Evolutionary conservation across 2,113 vertebrate species (phyloP).

Genomic region (Leucoraja erinaceus): DNA sequence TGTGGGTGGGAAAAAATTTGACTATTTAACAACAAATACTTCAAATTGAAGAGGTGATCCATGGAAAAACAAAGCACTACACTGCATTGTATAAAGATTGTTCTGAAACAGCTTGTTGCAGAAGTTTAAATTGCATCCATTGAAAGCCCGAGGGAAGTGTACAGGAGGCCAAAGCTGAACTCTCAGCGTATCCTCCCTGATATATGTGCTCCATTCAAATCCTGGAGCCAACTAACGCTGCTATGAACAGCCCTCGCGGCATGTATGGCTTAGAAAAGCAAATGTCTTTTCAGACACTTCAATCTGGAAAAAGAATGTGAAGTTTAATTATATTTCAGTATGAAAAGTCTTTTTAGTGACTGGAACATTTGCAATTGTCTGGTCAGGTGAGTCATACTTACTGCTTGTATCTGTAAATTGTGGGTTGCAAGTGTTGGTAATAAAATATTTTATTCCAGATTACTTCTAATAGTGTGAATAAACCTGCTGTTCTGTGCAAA

Average conservation of each 20-base stretch:
- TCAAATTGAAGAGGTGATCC: background rate
- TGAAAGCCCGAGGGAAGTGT: background rate
- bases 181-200: background rate
- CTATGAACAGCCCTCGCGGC: background rate
- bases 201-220: background rate
- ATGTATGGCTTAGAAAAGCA: background rate
- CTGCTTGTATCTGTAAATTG: background rate
- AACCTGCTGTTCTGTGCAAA: background rate
- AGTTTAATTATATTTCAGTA: background rate
- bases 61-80: background rate
- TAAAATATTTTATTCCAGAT: background rate
- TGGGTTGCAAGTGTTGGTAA: background rate
- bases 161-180: background rate
- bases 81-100: background rate
- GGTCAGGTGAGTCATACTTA: background rate
- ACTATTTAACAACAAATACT: background rate
- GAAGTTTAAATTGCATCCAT: background rate
- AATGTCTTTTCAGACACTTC: background rate
- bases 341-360: background rate
- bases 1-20: background rate
- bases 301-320: background rate
- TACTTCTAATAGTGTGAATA: background rate
- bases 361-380: background rate
- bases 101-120: background rate
- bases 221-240: background rate